Evolutionary conservation across 1,140 invertebrate species (phyloP).

Genomic region (Eueides isabella): DNA sequence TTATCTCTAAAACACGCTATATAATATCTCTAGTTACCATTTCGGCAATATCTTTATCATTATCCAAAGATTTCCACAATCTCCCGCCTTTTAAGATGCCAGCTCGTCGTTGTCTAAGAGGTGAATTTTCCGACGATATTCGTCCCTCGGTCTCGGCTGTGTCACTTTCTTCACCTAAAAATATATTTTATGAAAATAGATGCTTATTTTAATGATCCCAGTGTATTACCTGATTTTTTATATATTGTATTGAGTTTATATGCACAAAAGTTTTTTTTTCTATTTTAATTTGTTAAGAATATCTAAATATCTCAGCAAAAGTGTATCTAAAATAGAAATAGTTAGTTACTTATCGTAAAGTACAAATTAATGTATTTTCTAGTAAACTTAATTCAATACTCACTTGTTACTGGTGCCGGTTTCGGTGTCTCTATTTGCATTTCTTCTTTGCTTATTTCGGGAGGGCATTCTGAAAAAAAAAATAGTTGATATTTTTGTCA

Average conservation of each 20-base stretch:
- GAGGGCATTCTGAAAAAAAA: conserved; percentile 66
- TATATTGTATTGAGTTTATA: background rate
- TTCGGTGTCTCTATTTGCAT: conserved; percentile 47
- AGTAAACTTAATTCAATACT: conserved; percentile 23
- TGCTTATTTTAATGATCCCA: background rate
- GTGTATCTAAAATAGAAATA: background rate
- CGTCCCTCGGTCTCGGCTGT: conserved; percentile 61
- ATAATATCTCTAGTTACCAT: conserved; percentile 47
- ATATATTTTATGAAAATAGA: background rate
- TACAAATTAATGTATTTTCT: background rate
- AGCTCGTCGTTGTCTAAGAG: conserved; percentile 62
- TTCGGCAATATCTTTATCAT: conserved; percentile 65
- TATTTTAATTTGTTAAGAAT: background rate
- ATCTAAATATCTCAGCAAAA: background rate
- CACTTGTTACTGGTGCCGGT: conserved; percentile 55
- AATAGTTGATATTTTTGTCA: conserved; percentile 19
- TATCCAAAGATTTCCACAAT: conserved; percentile 74
- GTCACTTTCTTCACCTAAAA: conserved; percentile 71
- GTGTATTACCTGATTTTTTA: background rate
- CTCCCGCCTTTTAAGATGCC: conserved; percentile 73
- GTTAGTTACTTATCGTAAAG: too few relatives aligned
- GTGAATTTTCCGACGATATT: conserved; percentile 63
- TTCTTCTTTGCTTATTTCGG: conserved; percentile 57
- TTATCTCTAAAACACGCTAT: too few relatives aligned
- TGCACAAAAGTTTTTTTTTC: background rate